phyloP scores from a whole-genome alignment of 2,797 vertebrate species.

The Schizothorax lantsangensis region DNA sequence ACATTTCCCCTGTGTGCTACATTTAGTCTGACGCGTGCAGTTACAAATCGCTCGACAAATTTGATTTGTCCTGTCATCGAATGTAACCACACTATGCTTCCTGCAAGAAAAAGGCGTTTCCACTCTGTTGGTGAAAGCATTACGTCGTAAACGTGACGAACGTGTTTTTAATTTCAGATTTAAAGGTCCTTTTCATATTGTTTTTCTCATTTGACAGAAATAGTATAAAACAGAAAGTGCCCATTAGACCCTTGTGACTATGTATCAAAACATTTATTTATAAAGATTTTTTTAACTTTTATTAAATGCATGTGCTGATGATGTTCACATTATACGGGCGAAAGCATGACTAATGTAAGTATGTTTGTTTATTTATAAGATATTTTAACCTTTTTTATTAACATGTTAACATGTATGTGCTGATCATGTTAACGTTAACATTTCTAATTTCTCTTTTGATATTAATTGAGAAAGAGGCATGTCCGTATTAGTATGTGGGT shows the following conservation, averaged over 20 bases:
- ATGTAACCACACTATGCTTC: neutral
- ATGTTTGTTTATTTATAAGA: no score
- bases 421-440: neutral
- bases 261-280: neutral
- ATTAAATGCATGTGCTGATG: neutral
- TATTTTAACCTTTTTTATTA: no score
- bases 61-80: neutral
- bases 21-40: neutral
- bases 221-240: neutral
- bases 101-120: slow-evolving; percentile 20
- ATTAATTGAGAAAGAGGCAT: neutral
- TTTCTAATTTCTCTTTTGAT: neutral
- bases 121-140: neutral
- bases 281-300: no score
- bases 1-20: neutral
- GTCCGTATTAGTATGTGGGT: neutral
- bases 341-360: no score
- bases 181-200: neutral
- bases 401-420: neutral
- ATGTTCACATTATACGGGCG: neutral
- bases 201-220: neutral
- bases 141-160: neutral
- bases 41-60: neutral
- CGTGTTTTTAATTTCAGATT: neutral
- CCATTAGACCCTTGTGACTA: neutral